Evolutionary conservation across 2,888 invertebrate genomes (phyloP).

Genomic region (Siphonodentalium dalli): DNA sequence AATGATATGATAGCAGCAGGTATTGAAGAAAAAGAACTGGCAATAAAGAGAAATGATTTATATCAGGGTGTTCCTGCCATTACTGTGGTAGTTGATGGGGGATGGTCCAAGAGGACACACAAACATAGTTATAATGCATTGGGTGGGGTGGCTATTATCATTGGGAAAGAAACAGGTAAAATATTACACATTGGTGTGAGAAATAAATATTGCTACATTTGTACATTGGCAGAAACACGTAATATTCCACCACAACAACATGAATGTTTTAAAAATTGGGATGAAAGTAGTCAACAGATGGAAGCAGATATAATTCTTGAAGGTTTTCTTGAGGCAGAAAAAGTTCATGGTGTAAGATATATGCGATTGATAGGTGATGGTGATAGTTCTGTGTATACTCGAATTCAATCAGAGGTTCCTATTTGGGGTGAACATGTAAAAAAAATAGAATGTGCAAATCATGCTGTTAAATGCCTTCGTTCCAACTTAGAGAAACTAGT

Average conservation of each 20-base stretch:
- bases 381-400: background rate
- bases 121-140: conserved; percentile 20
- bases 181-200: conserved; percentile 19
- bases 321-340: conserved; percentile 2
- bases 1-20: too few species aligned
- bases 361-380: background rate
- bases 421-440: conserved; percentile 13
- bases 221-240: background rate
- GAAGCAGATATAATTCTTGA: conserved; percentile 3
- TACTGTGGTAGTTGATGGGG: conserved; percentile 18
- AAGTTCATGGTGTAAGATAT: background rate
- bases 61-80: too few species aligned
- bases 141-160: conserved; percentile 18
- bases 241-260: background rate
- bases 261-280: conserved; percentile 20
- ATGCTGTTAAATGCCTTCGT: conserved; percentile 17
- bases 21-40: too few species aligned
- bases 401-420: conserved; percentile 9
- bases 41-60: too few species aligned
- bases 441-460: conserved; percentile 21
- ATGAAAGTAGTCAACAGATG: conserved; percentile 12
- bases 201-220: conserved; percentile 21
- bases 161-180: conserved; percentile 16
- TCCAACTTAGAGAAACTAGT: conserved; percentile 16
- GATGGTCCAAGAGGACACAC: conserved; percentile 19